Percentiles rank a stretch among this genome's conserved stretches.
These are phyloP conservation scores for Gila robusta DNA, from an alignment of 2,797 vertebrate species.

Conservation along the genomic window DNA sequence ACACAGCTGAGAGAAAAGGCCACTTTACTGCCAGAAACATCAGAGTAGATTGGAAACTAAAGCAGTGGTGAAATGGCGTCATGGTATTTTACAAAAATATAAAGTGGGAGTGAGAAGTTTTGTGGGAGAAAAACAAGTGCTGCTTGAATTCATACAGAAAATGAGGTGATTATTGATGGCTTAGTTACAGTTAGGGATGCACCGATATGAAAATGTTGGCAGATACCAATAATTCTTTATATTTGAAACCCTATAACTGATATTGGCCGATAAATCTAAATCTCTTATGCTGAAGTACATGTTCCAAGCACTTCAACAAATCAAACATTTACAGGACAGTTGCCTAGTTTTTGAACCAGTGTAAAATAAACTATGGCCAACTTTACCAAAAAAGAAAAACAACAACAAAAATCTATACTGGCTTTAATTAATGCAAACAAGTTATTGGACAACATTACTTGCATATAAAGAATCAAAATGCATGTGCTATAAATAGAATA, in stretches of 20 bases:
- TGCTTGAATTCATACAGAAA: conserved; percentile 11
- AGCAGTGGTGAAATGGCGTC: conserved; percentile 57
- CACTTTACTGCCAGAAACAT: conserved; percentile 76
- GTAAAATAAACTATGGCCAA: too few species aligned
- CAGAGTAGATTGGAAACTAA: conserved; percentile 73
- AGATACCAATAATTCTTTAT: not conserved
- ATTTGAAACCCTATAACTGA: not conserved
- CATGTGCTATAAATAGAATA: too few species aligned
- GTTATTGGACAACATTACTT: too few species aligned
- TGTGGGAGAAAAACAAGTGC: conserved; percentile 35
- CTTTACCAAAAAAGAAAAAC: too few species aligned
- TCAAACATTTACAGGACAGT: too few species aligned
- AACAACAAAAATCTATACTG: too few species aligned
- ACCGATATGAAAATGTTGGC: not conserved
- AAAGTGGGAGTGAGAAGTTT: not conserved
- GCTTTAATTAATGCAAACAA: too few species aligned
- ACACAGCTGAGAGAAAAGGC: conserved; percentile 49
- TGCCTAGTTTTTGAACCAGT: too few species aligned
- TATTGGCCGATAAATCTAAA: too few species aligned
- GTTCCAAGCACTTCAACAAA: too few species aligned
- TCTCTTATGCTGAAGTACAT: too few species aligned
- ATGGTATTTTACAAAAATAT: conserved; percentile 44
- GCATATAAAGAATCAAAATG: too few species aligned
- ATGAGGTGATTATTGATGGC: not conserved
- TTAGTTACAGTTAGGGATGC: conserved; percentile 1